Percentiles rank a stretch among this genome's conserved stretches.
These are phyloP conservation scores for Chymomyza caudatula DNA, from an alignment of 2,888 invertebrate species.

Conservation along the genomic window DNA sequence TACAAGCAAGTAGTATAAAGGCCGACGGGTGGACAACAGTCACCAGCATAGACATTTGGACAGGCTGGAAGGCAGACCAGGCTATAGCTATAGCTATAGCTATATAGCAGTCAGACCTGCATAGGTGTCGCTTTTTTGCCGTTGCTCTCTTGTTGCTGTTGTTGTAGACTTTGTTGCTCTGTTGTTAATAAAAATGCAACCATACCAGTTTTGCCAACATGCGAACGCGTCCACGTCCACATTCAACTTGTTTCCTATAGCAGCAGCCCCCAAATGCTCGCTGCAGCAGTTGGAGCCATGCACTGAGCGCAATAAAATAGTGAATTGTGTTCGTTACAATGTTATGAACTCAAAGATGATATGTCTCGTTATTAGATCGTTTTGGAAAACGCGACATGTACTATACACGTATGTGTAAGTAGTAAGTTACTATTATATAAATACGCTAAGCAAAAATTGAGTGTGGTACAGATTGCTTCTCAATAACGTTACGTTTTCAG, in stretches of 20 bases:
- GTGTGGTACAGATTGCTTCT: too few species aligned
- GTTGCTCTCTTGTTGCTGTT: constrained; percentile 40
- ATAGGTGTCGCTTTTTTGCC: constrained; percentile 67
- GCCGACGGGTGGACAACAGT: constrained; percentile 53
- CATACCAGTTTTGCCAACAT: constrained; percentile 71
- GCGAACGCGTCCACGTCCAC: constrained; percentile 6
- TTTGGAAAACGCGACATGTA: not conserved
- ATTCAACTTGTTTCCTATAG: constrained; percentile 19
- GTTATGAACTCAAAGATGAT: too few species aligned
- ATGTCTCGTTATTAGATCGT: too few species aligned
- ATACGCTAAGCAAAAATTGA: too few species aligned
- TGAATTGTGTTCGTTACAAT: too few species aligned
- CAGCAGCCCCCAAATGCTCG: not conserved
- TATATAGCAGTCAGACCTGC: constrained; percentile 33
- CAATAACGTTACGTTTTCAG: too few species aligned
- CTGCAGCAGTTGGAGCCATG: constrained; percentile 20
- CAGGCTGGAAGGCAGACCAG: constrained; percentile 23
- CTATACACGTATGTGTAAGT: too few species aligned
- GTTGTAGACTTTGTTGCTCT: constrained; percentile 35
- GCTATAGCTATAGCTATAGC: constrained; percentile 8
- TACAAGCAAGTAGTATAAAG: constrained; percentile 20
- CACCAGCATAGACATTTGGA: constrained; percentile 36
- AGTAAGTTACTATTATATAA: too few species aligned
- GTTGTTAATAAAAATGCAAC: constrained; percentile 68
- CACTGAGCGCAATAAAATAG: not conserved